Base-by-base conservation (phyloP, 2,113 vertebrate genomes). In the Notothenia rossii region DNA sequence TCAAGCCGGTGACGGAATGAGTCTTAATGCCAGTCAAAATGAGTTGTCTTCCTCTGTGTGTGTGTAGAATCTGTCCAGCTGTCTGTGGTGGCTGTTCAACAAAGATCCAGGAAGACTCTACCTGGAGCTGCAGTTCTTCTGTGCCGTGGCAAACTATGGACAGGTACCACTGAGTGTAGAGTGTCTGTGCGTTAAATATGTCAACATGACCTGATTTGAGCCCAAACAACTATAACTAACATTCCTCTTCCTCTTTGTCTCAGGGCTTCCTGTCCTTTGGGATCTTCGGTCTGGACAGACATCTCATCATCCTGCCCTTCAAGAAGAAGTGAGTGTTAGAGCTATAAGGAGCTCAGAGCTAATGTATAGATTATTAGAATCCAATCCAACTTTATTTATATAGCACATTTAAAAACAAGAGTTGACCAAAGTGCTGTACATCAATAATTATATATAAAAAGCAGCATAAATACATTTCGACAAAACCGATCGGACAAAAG, bases 21-120 rank as follows among this genome's bases (percentile, higher is more conserved):
- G 36, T 40, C 36, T 7, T 7, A 7, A 40, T 40, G 7, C 36
- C 36, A 40, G 36, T 40, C 36, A 40, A 40, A 29, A 7, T 40
- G 36, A 7, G 36, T 40, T 40, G 7, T 1, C 36, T 40, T 40
- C 36, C 7, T 58, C 7, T 74, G 15, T 88, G 10, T 93, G 1
- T 12, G 0, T 87, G 29, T 75, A 99, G 98, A 99, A 99, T 88
- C 95, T 99, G 81, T 99, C 97, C 82, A 99, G 97, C 89, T 99
- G 98, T 86, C 95, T 99, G 64, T 99, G 98, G 98, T 99, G 98
- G 97, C 85, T 99, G 53, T 97, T 98, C 86, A 99, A 97, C 91
- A 95, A 94, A 50, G 96, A 98, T 87, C 98, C 98, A 65, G 98
- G 98, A 55, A 95, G 96, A 48, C 96, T 99, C 0, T 99, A 99